Base-by-base conservation (phyloP, 2,113 vertebrate species). In the Catagonus wagneri region DNA sequence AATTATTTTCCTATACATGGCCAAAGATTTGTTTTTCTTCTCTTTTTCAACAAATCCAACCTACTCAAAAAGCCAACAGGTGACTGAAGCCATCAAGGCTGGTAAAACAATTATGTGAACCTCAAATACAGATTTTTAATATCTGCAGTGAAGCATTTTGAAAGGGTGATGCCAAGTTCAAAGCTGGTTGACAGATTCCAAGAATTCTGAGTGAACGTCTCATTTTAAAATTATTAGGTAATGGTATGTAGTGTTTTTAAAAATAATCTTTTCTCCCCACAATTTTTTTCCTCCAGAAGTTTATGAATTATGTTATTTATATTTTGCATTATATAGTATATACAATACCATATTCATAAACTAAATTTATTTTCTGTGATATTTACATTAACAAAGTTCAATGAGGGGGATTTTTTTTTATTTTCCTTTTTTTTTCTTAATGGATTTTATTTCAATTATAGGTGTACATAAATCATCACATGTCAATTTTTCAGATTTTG, bases 271-370 rank as follows among this genome's bases (percentile, higher is more conserved):
- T 78, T 83, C 29, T 60, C 72, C 29, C 29, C 32, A 75, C 32
- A 86, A 14, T 56, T 68, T 60, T 54, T 83, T 85, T 83, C 34
- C 23, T 80, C 54, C 13, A 96, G n/a, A 65, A 56, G 71, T 50
- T 79, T 71, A 56, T 68, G 58, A 52, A 87, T 52, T 75, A 95
- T 92, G 69, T 74, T 72, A 79, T 44, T 91, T 84, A 58, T 86
- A 23, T 76, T 76, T 63, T 84, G 54, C 34, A 74, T 56, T 39
- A 86, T 10, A 74, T 11, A 83, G 54, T 83, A 22, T 83, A 58
- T 54, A 4, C 58, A 29, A 66, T 36, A 61, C 75, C 8, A 52
- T 75, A 61, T 23, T 87, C 90, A 54, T 11, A 63, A 78, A 36
- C 29, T 86, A 44, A 71, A 93, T 50, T 89, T 52, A 32, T 63